Base-by-base conservation (phyloP, 2,797 vertebrate genomes). In the Fistularia tabacaria region DNA sequence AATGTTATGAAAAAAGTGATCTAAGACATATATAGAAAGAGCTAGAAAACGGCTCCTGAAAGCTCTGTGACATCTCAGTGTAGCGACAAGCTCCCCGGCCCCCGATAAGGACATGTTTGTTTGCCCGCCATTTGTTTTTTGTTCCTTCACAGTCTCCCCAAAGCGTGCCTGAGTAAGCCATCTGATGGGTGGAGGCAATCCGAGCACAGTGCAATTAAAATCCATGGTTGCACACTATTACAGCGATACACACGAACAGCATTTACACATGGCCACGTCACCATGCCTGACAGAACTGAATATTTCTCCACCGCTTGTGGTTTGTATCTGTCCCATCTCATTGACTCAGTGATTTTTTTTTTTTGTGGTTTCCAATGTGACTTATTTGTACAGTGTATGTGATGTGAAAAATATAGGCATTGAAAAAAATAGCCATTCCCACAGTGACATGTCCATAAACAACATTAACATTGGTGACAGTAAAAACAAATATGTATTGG, bases 121-220 rank as follows among this genome's bases (percentile, higher is more conserved):
- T 85, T 66, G 69, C 63, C 62, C 64, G 71, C 73, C 47, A 55
- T 77, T 79, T 68, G 57, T 69, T 78, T 80, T 59, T 80, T 77
- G 57, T 78, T 78, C 64, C 62, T 64, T 48, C 63, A 77, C 48
- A 71, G 84, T 84, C 81, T 71, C 61, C 77, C 74, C 71, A 66
- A 83, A 88, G 82, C 59, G 59, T 84, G 79, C 61, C 75, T 55
- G 67, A 73, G 62, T 66, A 48, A 76, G 69, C 72, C 65, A n/a
- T 69, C 58, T 74, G 82, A 85, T 79, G 85, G 83, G 84, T 71
- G 55, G 73, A 80, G 62, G 59, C 56, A 57, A 52, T 71, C 54
- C 44, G 54, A 52, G 49, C 9, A 42, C 57, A 65, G 71, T 63
- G 44, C 56, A 71, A 66, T 71, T 73, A 66, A 66, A 77, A 74